Percentiles rank a stretch among this genome's conserved stretches.
Evolutionary conservation across 2,888 invertebrate genomes (phyloP).

Genomic region (Spisula subtruncata): DNA sequence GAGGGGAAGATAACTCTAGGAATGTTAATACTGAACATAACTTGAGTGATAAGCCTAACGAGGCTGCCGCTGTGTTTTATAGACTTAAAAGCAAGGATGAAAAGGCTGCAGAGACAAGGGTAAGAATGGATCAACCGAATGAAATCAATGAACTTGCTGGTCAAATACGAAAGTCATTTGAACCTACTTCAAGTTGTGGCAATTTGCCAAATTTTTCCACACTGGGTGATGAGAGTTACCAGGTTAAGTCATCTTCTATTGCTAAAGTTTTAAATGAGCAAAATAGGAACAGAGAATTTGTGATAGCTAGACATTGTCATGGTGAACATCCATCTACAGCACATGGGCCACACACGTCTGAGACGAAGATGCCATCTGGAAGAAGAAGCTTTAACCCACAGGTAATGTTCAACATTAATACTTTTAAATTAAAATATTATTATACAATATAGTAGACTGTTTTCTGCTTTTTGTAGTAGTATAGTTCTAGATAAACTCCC

Average conservation of each 20-base stretch:
- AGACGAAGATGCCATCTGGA: not conserved
- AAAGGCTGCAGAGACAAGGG: not conserved
- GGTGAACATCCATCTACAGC: not conserved
- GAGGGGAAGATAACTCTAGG: not conserved
- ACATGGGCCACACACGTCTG: not conserved
- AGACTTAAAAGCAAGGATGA: constrained; percentile 26
- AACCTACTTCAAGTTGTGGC: constrained; percentile 26
- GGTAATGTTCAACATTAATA: not conserved
- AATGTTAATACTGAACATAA: not conserved
- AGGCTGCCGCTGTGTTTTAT: not conserved
- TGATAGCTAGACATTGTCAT: not conserved
- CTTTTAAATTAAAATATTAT: not conserved
- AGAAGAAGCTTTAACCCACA: not conserved
- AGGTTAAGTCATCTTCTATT: constrained; percentile 15
- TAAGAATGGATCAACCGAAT: not conserved
- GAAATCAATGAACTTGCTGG: not conserved
- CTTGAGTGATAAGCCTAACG: not conserved
- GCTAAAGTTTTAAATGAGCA: constrained; percentile 36
- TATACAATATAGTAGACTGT: too few species aligned
- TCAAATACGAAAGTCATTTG: constrained; percentile 11
- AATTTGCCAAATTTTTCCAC: constrained; percentile 47
- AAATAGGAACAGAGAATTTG: not conserved
- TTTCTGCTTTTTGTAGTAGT: too few species aligned
- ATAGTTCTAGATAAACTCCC: too few species aligned
- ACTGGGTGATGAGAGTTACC: constrained; percentile 29